Percentiles rank a stretch among this genome's conserved stretches.
Conservation (phyloP, 2,888 invertebrate species). For the Cylindroiulus punctatus region DNA sequence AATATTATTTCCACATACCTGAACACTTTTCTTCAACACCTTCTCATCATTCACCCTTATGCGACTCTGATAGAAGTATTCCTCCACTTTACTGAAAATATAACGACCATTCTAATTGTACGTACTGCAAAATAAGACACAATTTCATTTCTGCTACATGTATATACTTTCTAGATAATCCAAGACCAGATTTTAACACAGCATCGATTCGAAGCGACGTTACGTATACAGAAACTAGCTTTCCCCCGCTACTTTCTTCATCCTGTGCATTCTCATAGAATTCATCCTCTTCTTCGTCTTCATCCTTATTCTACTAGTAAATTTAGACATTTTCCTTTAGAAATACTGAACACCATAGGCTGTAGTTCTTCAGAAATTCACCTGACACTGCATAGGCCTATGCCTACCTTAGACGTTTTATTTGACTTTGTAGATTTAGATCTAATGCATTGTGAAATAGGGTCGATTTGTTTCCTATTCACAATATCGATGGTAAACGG, state of each 20-base stretch:
- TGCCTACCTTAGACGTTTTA: background rate
- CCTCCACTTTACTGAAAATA: slow-evolving; percentile 49
- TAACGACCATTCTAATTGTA: background rate
- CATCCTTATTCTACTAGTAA: background rate
- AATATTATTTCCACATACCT: background rate
- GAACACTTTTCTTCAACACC: slow-evolving; percentile 51
- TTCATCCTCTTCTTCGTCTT: background rate
- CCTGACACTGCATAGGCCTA: background rate
- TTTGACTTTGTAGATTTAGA: background rate
- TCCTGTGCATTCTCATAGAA: background rate
- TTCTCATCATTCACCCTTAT: slow-evolving; percentile 53
- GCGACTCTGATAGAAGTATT: slow-evolving; percentile 50
- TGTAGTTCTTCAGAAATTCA: background rate
- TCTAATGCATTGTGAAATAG: background rate
- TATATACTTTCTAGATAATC: slow-evolving; percentile 23
- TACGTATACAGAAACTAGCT: background rate
- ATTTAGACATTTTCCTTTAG: background rate
- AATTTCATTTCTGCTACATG: background rate
- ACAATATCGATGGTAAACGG: background rate
- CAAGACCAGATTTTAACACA: slow-evolving; percentile 33
- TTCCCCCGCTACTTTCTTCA: background rate
- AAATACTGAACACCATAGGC: background rate
- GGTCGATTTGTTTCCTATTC: background rate
- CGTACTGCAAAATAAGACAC: background rate
- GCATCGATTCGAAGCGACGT: slow-evolving; percentile 28